A percentile compares a stretch with the other conserved stretches of the same genome.
Evolutionary conservation across 1,140 invertebrate genomes (phyloP).

Genomic region (Drosophila guanche): DNA sequence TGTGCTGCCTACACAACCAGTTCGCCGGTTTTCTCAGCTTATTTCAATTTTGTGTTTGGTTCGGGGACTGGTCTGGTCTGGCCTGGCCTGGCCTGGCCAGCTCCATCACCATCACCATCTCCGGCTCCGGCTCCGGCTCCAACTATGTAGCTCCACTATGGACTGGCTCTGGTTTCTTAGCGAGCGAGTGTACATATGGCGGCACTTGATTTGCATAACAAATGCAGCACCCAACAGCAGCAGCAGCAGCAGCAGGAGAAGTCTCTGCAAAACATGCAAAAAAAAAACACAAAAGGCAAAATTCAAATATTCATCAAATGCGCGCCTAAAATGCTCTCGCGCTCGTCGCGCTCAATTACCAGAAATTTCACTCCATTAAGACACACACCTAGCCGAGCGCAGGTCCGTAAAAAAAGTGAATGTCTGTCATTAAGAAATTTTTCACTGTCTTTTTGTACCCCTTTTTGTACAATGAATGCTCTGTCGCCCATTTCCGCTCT

Average conservation of each 20-base stretch:
- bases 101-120: conserved; percentile 31
- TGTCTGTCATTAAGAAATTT: conserved; percentile 77
- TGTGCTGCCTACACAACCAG: conserved; percentile 80
- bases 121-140: conserved; percentile 29
- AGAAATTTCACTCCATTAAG: conserved; percentile 80
- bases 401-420: conserved; percentile 74
- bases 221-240: conserved; percentile 57
- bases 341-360: conserved; percentile 76
- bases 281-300: conserved; percentile 27
- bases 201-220: conserved; percentile 81
- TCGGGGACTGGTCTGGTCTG: conserved; percentile 9
- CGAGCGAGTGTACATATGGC: conserved; percentile 44
- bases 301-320: conserved; percentile 75
- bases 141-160: conserved; percentile 13
- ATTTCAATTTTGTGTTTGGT: conserved; percentile 68
- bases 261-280: conserved; percentile 48
- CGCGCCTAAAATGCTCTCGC: conserved; percentile 58
- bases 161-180: conserved; percentile 52
- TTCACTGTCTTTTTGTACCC: conserved; percentile 15
- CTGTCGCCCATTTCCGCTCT: conserved; percentile 66
- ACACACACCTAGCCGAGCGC: conserved; percentile 62
- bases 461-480: conserved; percentile 37
- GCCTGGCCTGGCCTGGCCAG: conserved; percentile 26
- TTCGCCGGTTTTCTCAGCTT: conserved; percentile 61
- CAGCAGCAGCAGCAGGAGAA: conserved; percentile 39